These are phyloP conservation scores for Heliocidaris erythrogramma DNA, from an alignment of 35 echinoderm and acorn worm species.

Conservation along the genomic window DNA sequence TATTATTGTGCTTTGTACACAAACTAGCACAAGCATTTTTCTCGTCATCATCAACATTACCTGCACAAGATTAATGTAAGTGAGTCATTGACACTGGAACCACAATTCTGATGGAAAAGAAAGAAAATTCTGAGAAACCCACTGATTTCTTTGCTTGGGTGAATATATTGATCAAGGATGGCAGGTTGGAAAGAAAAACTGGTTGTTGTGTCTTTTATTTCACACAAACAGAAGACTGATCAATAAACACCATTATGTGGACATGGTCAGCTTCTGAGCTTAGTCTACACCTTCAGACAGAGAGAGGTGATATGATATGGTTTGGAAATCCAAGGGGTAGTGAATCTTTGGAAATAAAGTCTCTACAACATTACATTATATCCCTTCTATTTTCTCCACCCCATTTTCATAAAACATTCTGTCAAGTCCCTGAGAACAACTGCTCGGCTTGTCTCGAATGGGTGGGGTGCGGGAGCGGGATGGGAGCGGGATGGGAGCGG, in stretches of 20 bases:
- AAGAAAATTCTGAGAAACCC: neutral
- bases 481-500: too few species aligned
- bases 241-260: neutral
- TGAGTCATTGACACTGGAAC: neutral
- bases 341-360: too few species aligned
- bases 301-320: neutral
- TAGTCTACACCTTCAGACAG: neutral
- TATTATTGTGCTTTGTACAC: neutral
- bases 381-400: too few species aligned
- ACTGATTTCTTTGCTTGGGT: slow-evolving; percentile 17
- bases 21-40: neutral
- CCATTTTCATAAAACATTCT: too few species aligned
- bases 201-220: neutral
- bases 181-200: neutral
- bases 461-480: too few species aligned
- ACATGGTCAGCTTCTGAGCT: neutral
- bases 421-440: too few species aligned
- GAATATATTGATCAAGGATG: neutral
- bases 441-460: too few species aligned
- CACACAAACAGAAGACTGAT: neutral
- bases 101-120: neutral
- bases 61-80: neutral
- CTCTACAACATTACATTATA: too few species aligned
- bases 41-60: neutral
- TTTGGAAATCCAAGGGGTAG: neutral